These are phyloP conservation scores for Tholera decimalis DNA, from an alignment of 2,888 invertebrate genomes.

Conservation along the genomic window DNA sequence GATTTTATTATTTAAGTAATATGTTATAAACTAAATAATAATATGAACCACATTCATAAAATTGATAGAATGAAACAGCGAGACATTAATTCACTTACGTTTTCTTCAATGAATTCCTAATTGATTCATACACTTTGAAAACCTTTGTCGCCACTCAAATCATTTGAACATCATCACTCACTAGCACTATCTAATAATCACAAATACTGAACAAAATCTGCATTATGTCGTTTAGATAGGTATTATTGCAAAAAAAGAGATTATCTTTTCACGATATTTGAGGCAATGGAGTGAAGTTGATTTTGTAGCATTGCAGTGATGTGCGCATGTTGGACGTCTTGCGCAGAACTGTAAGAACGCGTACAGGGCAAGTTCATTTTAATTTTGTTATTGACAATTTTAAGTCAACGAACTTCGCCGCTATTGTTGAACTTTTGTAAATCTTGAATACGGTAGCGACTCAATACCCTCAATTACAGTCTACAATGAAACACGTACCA, in stretches of 20 bases:
- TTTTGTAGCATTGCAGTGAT: constrained; percentile 89
- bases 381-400: constrained; percentile 86
- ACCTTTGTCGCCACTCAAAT: constrained; percentile 64
- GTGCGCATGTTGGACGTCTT: constrained; percentile 87
- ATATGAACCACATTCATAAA: constrained; percentile 24
- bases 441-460: constrained; percentile 37
- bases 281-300: constrained; percentile 83
- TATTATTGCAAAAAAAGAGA: constrained; percentile 73
- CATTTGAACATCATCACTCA: constrained; percentile 76
- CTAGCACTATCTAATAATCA: constrained; percentile 63
- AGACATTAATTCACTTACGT: constrained; percentile 62
- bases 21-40: neutral
- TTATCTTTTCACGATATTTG: constrained; percentile 78
- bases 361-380: constrained; percentile 74
- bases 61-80: constrained; percentile 52
- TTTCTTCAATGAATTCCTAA: constrained; percentile 68
- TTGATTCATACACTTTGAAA: constrained; percentile 63
- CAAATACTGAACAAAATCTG: constrained; percentile 68
- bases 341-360: constrained; percentile 82
- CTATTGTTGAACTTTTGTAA: constrained; percentile 59
- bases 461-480: constrained; percentile 43
- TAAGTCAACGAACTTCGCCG: constrained; percentile 82
- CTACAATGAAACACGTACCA: constrained; percentile 38
- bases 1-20: neutral
- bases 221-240: constrained; percentile 69